phyloP scores from a whole-genome alignment of 2,797 vertebrate genomes.

The Catamblyrhynchus diadema region DNA sequence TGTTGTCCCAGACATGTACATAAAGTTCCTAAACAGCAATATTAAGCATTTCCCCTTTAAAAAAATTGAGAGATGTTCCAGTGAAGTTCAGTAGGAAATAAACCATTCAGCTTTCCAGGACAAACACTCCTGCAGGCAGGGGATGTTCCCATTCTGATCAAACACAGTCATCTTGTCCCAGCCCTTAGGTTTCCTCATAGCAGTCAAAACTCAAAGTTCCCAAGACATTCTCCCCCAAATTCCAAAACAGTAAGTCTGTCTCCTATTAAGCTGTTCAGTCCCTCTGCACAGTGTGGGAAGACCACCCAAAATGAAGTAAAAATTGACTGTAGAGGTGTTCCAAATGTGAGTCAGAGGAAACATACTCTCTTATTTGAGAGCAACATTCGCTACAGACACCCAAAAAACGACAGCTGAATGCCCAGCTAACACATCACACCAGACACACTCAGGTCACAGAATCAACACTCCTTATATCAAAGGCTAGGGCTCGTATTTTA shows the following conservation, averaged over 20 bases:
- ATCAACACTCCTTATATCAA: background rate
- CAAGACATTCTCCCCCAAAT: background rate
- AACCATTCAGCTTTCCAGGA: background rate
- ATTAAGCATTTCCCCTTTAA: background rate
- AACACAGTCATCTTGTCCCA: background rate
- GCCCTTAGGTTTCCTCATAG: background rate
- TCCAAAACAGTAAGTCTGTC: background rate
- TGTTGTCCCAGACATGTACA: background rate
- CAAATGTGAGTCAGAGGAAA: fast-evolving
- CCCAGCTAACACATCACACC: background rate
- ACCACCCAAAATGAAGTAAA: background rate
- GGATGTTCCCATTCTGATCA: background rate
- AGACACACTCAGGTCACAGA: background rate
- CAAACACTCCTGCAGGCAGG: background rate
- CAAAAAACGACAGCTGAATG: background rate
- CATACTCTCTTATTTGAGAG: fast-evolving
- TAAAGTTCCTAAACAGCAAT: background rate
- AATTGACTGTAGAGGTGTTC: background rate
- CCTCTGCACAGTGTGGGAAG: background rate
- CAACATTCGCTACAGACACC: fast-evolving
- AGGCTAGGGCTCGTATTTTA: background rate
- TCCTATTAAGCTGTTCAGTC: background rate
- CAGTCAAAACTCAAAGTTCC: background rate
- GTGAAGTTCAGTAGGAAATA: background rate
- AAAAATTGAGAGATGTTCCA: background rate